These are phyloP conservation scores for Lutjanus argentimaculatus DNA, from an alignment of 2,797 vertebrate genomes.

Conservation along the genomic window DNA sequence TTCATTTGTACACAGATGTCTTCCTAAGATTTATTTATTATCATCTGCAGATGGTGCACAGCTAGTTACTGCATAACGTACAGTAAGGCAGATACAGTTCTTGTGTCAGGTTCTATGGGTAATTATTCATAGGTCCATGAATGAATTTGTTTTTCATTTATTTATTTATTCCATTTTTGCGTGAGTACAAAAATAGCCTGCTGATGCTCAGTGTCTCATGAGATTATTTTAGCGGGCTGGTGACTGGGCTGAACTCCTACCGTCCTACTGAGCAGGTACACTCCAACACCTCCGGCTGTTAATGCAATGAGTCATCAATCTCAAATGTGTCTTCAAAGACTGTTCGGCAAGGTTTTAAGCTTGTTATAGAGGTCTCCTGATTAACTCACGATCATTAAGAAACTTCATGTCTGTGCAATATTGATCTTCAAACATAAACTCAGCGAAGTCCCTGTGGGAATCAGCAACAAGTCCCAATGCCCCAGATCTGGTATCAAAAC, in stretches of 20 bases:
- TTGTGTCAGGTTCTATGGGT: neutral
- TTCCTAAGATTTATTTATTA: too few relatives aligned
- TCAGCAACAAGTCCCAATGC: constrained; percentile 46
- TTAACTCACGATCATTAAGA: constrained; percentile 37
- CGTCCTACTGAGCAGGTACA: constrained; percentile 20
- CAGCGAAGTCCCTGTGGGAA: constrained; percentile 48
- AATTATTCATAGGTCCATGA: neutral
- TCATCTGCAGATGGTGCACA: neutral
- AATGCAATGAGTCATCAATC: constrained; percentile 49
- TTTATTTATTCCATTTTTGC: neutral
- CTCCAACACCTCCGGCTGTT: constrained; percentile 14
- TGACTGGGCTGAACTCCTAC: constrained; percentile 16
- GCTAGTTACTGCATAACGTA: neutral
- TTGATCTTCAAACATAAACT: constrained; percentile 62
- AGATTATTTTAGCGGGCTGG: constrained; percentile 25
- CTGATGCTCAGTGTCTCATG: neutral
- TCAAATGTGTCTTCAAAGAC: constrained; percentile 34
- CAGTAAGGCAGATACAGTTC: neutral
- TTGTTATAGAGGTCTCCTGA: constrained; percentile 24
- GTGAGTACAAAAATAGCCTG: neutral
- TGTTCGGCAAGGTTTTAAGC: constrained; percentile 16
- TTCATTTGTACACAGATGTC: too few relatives aligned
- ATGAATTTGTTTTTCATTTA: neutral
- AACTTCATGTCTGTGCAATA: constrained; percentile 29
- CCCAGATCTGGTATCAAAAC: constrained; percentile 70